These are phyloP conservation scores for Cephus rjabovi DNA, from an alignment of 2,888 invertebrate genomes.

Conservation along the genomic window DNA sequence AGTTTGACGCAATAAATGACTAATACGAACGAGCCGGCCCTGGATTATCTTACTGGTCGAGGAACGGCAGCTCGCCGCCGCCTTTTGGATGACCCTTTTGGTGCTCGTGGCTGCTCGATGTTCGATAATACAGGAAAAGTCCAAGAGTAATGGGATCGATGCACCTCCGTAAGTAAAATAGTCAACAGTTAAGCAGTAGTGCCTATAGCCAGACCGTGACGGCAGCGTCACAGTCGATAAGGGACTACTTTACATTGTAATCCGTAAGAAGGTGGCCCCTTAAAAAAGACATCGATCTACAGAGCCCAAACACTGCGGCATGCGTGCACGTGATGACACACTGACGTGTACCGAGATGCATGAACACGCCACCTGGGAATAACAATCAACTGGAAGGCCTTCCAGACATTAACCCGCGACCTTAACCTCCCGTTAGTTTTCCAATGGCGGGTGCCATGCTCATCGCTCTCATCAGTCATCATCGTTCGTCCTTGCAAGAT, in stretches of 20 bases:
- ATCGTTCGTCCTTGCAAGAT: neutral
- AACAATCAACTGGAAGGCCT: neutral
- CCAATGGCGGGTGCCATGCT: neutral
- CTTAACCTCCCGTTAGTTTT: neutral
- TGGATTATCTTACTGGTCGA: constrained; percentile 4
- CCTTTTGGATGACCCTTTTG: too few relatives aligned
- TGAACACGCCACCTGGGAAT: neutral
- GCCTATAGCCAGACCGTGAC: too few relatives aligned
- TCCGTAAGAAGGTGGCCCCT: too few relatives aligned
- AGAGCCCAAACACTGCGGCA: neutral
- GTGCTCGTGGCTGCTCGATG: too few relatives aligned
- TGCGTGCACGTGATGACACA: neutral
- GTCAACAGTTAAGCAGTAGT: too few relatives aligned
- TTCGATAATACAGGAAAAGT: too few relatives aligned
- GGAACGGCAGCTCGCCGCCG: neutral
- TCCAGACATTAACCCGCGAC: neutral
- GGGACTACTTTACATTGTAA: too few relatives aligned
- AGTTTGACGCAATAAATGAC: constrained; percentile 32
- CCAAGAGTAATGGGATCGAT: too few relatives aligned
- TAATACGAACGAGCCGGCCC: constrained; percentile 25
- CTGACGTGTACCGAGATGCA: neutral
- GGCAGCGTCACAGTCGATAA: too few relatives aligned
- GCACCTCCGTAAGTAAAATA: too few relatives aligned
- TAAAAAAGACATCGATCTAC: too few relatives aligned
- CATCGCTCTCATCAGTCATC: neutral